Evolutionary conservation across 2,113 vertebrate genomes (phyloP).

Genomic region (Climacteris rufus): DNA sequence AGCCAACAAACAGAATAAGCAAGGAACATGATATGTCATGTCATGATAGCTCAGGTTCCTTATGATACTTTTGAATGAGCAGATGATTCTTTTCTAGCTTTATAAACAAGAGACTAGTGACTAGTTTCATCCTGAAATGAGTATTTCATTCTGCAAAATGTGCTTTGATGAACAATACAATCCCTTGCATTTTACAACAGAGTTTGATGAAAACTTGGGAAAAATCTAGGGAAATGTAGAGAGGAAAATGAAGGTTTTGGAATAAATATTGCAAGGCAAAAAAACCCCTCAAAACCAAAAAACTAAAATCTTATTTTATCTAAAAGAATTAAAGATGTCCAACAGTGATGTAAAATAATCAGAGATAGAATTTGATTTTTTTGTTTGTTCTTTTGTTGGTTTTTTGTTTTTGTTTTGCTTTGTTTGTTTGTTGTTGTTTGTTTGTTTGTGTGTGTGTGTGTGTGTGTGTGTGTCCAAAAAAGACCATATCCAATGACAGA

Average conservation of each 20-base stretch:
- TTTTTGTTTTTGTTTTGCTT: neutral
- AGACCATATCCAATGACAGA: neutral
- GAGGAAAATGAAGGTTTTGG: neutral
- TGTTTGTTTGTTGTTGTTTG: fast-evolving
- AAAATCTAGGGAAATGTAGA: neutral
- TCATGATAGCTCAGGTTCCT: neutral
- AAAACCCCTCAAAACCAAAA: no score
- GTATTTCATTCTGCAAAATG: neutral
- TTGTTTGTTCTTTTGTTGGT: neutral
- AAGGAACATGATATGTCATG: neutral
- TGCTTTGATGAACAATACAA: neutral
- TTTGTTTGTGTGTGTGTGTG: no score
- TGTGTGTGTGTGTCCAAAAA: no score
- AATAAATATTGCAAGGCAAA: neutral
- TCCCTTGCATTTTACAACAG: neutral
- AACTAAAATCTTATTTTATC: neutral
- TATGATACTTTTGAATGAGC: neutral
- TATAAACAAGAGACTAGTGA: neutral
- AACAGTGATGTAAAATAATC: neutral
- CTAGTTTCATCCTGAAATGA: neutral
- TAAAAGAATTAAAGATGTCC: neutral
- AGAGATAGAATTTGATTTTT: neutral
- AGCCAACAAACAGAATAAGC: neutral
- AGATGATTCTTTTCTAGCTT: neutral
- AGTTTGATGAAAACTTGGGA: neutral